Base-by-base conservation (phyloP, 1,140 invertebrate genomes). In the Lasioglossum baleicum region DNA sequence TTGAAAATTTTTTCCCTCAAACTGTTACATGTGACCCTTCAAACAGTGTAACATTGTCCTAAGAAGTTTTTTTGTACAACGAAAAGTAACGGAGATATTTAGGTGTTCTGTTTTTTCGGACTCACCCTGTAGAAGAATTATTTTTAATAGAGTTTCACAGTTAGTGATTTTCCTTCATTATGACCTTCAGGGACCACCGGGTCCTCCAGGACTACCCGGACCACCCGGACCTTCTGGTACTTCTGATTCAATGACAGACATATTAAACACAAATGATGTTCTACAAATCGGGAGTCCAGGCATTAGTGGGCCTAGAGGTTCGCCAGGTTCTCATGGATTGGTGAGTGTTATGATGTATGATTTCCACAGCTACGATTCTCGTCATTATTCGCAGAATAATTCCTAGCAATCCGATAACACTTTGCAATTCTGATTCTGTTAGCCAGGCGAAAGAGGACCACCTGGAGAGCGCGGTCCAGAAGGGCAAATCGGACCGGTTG, bases 361-460 rank as follows among this genome's bases (percentile, higher is more conserved):
- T 35, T 35, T 35, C 35, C 35, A 5, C 35, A 35, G 5, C 35
- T 35, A 3, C n/a, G 44, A 13, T 48, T 48, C 44, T 11, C 1
- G 44, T 13, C 44, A 48, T 13, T 48, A 11, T 48, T 35, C 3
- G 35, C 35, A 35, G 35, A 35, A 35, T 35, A 35, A 3, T 35
- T 35, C 35, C 3, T 35, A 35, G 35, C 1, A 35, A 0, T 35
- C 35, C 35, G 35, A 35, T 5, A 35, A 35, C 35, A 2, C 35
- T 35, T 35, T 35, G 35, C 35, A 35, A 35, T 35, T 1, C 15
- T 35, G 13, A 35, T 48, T 51, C 64, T 17, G 4, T 53, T 15
- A 94, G 91, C 92, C 94, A 26, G 94, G 94, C 66, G 94, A 94
- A 84, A 89, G 92, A 72, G 94, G 94, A 20, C 88, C 93, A 31